Base-by-base conservation (phyloP, 1,140 invertebrate species). In the Pachypsylla venusta region DNA sequence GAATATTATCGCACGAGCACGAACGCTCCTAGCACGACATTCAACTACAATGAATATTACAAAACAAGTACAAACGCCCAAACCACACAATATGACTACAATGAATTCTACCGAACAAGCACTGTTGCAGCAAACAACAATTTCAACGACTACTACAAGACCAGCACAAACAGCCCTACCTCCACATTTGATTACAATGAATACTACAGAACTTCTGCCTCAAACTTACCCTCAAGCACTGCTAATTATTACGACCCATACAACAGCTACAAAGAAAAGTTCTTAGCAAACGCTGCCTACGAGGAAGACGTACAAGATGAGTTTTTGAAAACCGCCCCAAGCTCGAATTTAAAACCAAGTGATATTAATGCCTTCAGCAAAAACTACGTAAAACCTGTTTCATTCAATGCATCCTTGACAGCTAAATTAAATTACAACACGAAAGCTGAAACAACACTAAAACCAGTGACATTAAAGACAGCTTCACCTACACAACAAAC, bases 311-410 rank as follows among this genome's bases (percentile, higher is more conserved):
- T 67, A 20, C 55, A 64, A 14, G 65, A 62, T 3, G 67, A 68
- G 53, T 66, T 63, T 22, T 30, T 68, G 20, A 68, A 66, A 39
- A 66, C 67, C 4, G 66, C 67, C 2, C 64, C 58, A 1, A 67
- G 66, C 40, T 62, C 62, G 12, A 68, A 68, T 42, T 57, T 67
- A 2, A 65, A 62, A 56, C 61, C 64, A 1, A 67, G 66, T 40
- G 65, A 65, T 39, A 60, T 68, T 5, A 68, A 67, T 40, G 54
- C 66, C 1, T 53, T 66, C 26, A 58, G 59, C 10, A 63, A 63
- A 25, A 64, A 54, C n/a, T 58, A 64, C 12, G 28, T 59, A 13
- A 62, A 60, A 26, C 42, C 53, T 7, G 56, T 54, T 14, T 60
- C 39, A 16, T 64, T 66, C 39, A 67, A 67, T 56, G 61, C 65